phyloP scores from a whole-genome alignment of 2,888 invertebrate species.

The Tortricodes alternella region DNA sequence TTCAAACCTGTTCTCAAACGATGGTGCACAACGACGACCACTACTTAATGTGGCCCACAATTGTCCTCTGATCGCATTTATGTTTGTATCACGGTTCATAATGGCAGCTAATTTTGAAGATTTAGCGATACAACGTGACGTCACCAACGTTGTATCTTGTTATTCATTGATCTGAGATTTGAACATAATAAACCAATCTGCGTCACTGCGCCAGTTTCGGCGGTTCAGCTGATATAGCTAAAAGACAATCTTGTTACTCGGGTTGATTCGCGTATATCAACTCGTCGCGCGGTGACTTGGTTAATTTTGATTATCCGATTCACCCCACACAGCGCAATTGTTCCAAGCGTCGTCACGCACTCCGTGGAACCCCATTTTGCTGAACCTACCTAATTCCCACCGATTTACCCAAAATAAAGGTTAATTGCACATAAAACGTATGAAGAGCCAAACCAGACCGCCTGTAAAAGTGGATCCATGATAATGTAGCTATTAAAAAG shows the following conservation, averaged over 20 bases:
- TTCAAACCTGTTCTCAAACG: too few relatives aligned
- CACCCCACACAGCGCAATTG: constrained; percentile 2
- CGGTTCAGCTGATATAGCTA: constrained; percentile 6
- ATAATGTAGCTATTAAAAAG: constrained; percentile 35
- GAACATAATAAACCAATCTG: constrained; percentile 3
- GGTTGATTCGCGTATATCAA: constrained; percentile 7
- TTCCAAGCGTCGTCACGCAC: constrained; percentile 5
- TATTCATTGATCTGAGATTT: too few relatives aligned
- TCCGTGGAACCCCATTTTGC: not conserved
- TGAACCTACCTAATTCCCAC: constrained; percentile 31
- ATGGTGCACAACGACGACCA: too few relatives aligned
- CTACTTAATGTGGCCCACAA: too few relatives aligned
- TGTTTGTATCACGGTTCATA: too few relatives aligned
- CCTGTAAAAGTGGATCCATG: constrained; percentile 31
- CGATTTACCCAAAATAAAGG: constrained; percentile 35
- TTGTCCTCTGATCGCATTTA: too few relatives aligned
- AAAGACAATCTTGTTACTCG: constrained; percentile 14
- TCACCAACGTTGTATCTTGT: too few relatives aligned
- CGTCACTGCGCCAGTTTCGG: not conserved
- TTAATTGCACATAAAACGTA: constrained; percentile 35
- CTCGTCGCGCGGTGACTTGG: constrained; percentile 14
- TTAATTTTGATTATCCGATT: constrained; percentile 14
- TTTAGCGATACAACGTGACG: too few relatives aligned
- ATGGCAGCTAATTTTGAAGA: too few relatives aligned
- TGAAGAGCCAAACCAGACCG: constrained; percentile 32